phyloP scores from a whole-genome alignment of 2,888 invertebrate genomes.

The Metacarcinus magister region DNA sequence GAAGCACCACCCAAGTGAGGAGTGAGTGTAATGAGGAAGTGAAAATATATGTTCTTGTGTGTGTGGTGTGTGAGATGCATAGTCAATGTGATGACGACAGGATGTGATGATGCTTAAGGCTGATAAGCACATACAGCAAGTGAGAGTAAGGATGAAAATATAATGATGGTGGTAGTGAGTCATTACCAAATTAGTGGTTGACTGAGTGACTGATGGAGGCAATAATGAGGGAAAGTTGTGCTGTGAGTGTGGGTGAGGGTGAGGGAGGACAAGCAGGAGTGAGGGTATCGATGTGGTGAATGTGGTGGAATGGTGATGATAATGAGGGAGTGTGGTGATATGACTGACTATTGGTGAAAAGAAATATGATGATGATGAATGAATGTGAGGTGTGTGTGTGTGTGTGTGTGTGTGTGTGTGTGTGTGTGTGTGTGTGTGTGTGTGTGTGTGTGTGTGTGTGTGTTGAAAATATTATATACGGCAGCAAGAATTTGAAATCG shows the following conservation, averaged over 20 bases:
- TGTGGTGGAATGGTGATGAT: not conserved
- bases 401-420: constrained; percentile 26
- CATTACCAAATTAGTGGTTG: not conserved
- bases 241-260: not conserved
- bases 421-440: constrained; percentile 26
- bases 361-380: not conserved
- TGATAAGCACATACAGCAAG: not conserved
- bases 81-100: not conserved
- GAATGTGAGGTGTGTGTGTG: not conserved
- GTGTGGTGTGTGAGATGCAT: not conserved
- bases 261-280: not conserved
- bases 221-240: not conserved
- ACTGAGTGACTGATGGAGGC: not conserved
- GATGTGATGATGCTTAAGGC: not conserved
- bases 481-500: not conserved
- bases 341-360: too few relatives aligned
- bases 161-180: not conserved
- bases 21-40: not conserved
- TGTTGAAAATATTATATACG: not conserved
- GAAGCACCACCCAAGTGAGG: not conserved
- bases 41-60: not conserved
- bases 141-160: not conserved
- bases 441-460: constrained; percentile 26
- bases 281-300: not conserved
- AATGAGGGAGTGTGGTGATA: not conserved